Evolutionary conservation across 2,797 vertebrate species (phyloP).

Genomic region (Pygocentrus nattereri): DNA sequence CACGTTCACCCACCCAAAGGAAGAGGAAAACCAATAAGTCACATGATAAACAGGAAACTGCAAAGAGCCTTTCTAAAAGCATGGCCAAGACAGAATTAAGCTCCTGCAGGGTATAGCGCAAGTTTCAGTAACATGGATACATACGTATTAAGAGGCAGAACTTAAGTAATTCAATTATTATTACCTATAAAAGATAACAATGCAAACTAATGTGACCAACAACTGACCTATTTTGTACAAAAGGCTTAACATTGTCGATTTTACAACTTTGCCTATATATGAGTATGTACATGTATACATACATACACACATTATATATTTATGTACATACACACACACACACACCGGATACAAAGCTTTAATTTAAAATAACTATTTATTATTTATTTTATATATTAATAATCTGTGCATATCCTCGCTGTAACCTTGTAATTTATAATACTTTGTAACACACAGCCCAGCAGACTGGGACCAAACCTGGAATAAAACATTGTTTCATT

Average conservation of each 20-base stretch:
- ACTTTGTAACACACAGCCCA: background rate
- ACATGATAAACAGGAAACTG: constrained; percentile 4
- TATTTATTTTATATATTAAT: too few relatives aligned
- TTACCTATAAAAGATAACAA: too few relatives aligned
- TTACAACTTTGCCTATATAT: too few relatives aligned
- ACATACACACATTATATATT: too few relatives aligned
- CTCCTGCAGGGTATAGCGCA: background rate
- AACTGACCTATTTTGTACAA: too few relatives aligned
- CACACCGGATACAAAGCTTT: too few relatives aligned
- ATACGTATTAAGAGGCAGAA: background rate
- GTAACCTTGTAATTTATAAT: background rate
- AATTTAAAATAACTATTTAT: too few relatives aligned
- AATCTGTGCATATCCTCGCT: background rate
- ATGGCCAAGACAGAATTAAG: background rate
- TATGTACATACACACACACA: too few relatives aligned
- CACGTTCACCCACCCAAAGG: background rate
- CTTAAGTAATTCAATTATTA: background rate
- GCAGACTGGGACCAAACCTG: background rate
- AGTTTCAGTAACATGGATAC: background rate
- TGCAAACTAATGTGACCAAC: too few relatives aligned
- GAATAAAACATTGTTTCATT: background rate
- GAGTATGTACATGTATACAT: too few relatives aligned
- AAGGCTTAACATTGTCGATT: too few relatives aligned
- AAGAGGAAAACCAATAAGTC: constrained; percentile 12
- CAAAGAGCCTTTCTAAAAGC: background rate